A percentile compares a stretch with the other conserved stretches of the same genome.
phyloP scores from a whole-genome alignment of 2,888 invertebrate genomes.

The Dioctria rufipes region DNA sequence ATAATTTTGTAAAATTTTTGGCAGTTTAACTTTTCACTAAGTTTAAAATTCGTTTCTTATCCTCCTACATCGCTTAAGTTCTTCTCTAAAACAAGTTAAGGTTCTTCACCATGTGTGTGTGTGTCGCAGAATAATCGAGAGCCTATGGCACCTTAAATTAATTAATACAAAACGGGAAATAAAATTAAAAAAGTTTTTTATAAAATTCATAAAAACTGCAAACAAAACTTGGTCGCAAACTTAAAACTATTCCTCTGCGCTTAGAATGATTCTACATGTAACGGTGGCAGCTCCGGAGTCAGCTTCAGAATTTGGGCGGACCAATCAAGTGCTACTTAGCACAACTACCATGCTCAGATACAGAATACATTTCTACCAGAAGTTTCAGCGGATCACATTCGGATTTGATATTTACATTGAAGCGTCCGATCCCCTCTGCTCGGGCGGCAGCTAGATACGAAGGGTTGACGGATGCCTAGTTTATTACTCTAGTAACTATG shows the following conservation, averaged over 20 bases:
- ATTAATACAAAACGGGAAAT: constrained; percentile 23
- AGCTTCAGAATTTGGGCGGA: too few species aligned
- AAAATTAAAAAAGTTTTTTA: constrained; percentile 14
- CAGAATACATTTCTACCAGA: constrained; percentile 30
- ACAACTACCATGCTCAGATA: constrained; percentile 1
- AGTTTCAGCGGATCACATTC: constrained; percentile 48
- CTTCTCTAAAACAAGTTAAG: constrained; percentile 16
- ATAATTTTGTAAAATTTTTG: constrained; percentile 36
- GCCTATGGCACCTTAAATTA: constrained; percentile 47
- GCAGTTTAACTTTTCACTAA: constrained; percentile 44
- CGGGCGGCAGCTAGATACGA: background rate
- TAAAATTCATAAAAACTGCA: constrained; percentile 30
- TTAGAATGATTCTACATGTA: background rate
- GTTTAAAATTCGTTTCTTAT: constrained; percentile 39
- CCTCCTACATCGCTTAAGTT: constrained; percentile 14
- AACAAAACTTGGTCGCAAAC: constrained; percentile 20
- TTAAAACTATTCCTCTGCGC: background rate
- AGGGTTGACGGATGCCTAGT: background rate
- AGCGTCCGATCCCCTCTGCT: constrained; percentile 2
- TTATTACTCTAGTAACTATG: background rate
- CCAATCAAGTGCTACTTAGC: background rate
- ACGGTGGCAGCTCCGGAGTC: background rate
- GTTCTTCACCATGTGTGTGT: background rate
- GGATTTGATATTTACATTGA: constrained; percentile 34
- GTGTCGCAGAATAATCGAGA: constrained; percentile 16